phyloP scores from a whole-genome alignment of 2,888 invertebrate species.

The Dryocosmus kuriphilus region DNA sequence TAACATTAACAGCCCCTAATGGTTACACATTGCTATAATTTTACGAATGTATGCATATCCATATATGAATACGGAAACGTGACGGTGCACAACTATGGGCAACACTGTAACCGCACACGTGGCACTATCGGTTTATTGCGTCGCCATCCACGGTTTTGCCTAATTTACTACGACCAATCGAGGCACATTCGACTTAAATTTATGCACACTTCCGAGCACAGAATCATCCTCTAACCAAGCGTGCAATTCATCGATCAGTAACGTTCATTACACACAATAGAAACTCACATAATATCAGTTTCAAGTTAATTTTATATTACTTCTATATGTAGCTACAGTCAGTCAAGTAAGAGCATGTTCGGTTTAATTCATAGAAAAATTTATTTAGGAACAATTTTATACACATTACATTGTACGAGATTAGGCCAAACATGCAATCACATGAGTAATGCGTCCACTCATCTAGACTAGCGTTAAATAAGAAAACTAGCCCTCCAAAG shows the following conservation, averaged over 20 bases:
- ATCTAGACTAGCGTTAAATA: too few relatives aligned
- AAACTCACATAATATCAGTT: not conserved
- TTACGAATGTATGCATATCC: conserved; percentile 54
- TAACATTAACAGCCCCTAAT: conserved; percentile 72
- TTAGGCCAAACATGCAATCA: too few relatives aligned
- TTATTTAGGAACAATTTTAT: too few relatives aligned
- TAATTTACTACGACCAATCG: conserved; percentile 53
- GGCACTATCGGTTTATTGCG: conserved; percentile 63
- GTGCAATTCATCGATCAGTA: conserved; percentile 19
- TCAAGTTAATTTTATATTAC: conserved; percentile 5
- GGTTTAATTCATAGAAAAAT: too few relatives aligned
- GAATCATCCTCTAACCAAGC: conserved; percentile 35
- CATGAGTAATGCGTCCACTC: too few relatives aligned
- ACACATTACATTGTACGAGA: too few relatives aligned
- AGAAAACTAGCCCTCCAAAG: too few relatives aligned
- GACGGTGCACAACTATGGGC: conserved; percentile 34
- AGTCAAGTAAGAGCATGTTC: too few relatives aligned
- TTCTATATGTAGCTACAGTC: too few relatives aligned
- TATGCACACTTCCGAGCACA: conserved; percentile 38
- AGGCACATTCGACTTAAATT: conserved; percentile 39
- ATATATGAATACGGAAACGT: conserved; percentile 44
- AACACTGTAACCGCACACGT: conserved; percentile 34
- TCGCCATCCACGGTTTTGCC: conserved; percentile 55
- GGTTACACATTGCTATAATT: conserved; percentile 70
- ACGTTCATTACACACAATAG: not conserved